phyloP scores from a whole-genome alignment of 2,797 vertebrate genomes.

The Eremophila alpestris region DNA sequence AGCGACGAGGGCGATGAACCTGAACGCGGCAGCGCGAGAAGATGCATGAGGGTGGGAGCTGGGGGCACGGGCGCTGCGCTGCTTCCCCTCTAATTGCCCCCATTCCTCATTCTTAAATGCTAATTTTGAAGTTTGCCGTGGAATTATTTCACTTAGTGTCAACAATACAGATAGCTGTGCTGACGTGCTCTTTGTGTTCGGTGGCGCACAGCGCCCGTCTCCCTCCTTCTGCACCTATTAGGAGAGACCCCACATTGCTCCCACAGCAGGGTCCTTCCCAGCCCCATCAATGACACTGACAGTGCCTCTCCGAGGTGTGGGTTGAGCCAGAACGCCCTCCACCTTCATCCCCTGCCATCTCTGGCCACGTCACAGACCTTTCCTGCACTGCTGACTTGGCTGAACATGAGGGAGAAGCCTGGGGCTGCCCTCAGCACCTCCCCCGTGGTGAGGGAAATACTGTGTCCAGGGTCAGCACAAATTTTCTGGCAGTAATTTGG shows the following conservation, averaged over 20 bases:
- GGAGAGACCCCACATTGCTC: not conserved
- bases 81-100: conserved; percentile 40
- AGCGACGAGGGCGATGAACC: not conserved
- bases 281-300: conserved; percentile 13
- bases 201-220: not conserved
- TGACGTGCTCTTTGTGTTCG: not conserved
- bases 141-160: conserved; percentile 67
- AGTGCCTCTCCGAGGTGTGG: fast-evolving
- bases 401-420: fast-evolving
- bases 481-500: not conserved
- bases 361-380: fast-evolving
- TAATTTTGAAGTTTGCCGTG: conserved; percentile 59
- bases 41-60: conserved; percentile 1
- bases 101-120: conserved; percentile 59
- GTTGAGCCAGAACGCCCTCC: not conserved
- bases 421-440: not conserved
- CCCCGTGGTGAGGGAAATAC: fast-evolving
- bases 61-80: fast-evolving
- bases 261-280: not conserved
- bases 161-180: conserved; percentile 25
- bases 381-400: fast-evolving
- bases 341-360: no score
- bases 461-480: fast-evolving
- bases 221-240: conserved; percentile 13
- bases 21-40: not conserved